Base-by-base conservation (phyloP, 2,888 invertebrate genomes). In the Trachelus stipa region DNA sequence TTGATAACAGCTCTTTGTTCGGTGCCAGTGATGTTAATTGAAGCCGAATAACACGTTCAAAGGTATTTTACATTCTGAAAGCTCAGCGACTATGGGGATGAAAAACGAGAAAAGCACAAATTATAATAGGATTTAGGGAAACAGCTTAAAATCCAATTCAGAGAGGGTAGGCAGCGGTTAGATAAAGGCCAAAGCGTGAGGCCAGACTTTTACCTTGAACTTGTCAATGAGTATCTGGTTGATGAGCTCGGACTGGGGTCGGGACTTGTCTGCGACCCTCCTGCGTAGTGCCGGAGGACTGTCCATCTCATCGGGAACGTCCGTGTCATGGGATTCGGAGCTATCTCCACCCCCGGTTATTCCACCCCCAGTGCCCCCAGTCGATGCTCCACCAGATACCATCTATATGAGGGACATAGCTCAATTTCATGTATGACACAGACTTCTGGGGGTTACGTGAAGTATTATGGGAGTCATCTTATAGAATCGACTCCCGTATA, bases 301-400 rank as follows among this genome's bases (percentile, higher is more conserved):
- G 88, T 93, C 93, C 85, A 92, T 91, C 81, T 93, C 92, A 83
- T 92, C 92, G 80, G 92, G 92, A 83, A 92, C 92, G 85, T 93
- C 93, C 82, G 93, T 93, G 89, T 93, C 93, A 88, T 93, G 93
- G 82, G 93, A 93, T 88, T 93, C 94, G 82, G 93, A 93, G 88
- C 93, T 93, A 90, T 93, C 93, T 81, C 93, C 93, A 85, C 92
- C 92, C 85, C 90, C 89, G 83, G 87, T 86, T 82, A 85, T 85
- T 81, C 91, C 91, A 82, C 92, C 91, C 83, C 91, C 90, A 86
- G 88, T 88, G 82, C 89, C 89, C 87, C 89, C 90, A 89, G 90
- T 89, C 89, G 86, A 88, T 79, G 89, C 87, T 86, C 90, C 90
- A 87, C 92, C 92, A 89, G 92, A 92, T 91, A 92, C 92, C 92